Conservation (phyloP, 2,113 vertebrate genomes). For the Pollachius pollachius region DNA sequence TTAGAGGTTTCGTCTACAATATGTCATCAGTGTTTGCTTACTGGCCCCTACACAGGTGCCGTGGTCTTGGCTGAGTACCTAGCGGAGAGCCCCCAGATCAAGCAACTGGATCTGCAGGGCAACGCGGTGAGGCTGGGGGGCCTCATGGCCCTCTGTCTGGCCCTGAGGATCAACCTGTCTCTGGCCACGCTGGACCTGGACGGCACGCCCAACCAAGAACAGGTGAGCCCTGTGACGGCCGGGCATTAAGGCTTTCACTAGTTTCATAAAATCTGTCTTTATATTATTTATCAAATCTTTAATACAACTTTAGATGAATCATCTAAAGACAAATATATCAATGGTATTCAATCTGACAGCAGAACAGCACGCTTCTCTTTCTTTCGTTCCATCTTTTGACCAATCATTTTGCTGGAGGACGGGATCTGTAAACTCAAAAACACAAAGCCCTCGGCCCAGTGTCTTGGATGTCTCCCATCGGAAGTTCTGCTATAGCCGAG, state of each 20-base stretch:
- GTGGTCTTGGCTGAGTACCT: constrained; percentile 71
- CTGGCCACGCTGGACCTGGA: constrained; percentile 66
- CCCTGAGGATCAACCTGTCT: constrained; percentile 56
- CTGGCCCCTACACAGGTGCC: constrained; percentile 33
- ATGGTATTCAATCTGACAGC: too few relatives aligned
- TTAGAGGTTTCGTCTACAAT: too few relatives aligned
- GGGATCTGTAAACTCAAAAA: too few relatives aligned
- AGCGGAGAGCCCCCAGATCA: constrained; percentile 45
- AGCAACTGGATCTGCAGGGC: constrained; percentile 58
- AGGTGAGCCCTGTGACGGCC: constrained; percentile 46
- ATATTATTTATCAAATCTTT: not conserved
- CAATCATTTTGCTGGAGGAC: too few relatives aligned
- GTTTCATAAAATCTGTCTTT: not conserved
- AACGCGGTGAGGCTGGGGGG: constrained; percentile 61
- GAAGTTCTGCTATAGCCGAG: too few relatives aligned
- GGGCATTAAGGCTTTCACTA: not conserved
- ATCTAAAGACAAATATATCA: too few relatives aligned
- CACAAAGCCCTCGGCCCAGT: too few relatives aligned
- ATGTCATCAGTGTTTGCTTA: too few relatives aligned
- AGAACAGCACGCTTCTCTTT: not conserved
- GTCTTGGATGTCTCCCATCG: too few relatives aligned
- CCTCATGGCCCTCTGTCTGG: constrained; percentile 60
- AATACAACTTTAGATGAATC: not conserved
- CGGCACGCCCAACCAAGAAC: constrained; percentile 39
- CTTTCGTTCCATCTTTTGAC: not conserved